phyloP scores from a whole-genome alignment of 1,140 invertebrate genomes.

The Heliconius congener region DNA sequence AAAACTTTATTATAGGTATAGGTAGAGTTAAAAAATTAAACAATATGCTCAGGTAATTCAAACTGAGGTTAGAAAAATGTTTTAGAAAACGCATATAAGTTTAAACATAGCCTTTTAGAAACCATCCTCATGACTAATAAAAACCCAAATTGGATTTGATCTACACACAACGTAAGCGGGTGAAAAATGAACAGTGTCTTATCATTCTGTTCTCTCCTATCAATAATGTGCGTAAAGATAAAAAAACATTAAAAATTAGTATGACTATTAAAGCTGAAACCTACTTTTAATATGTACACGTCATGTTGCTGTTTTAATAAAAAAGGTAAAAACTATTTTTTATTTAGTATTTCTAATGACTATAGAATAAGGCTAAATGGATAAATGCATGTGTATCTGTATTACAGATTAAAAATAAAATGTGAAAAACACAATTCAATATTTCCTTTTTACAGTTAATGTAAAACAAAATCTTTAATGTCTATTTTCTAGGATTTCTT shows the following conservation, averaged over 20 bases:
- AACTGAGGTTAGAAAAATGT: too few relatives aligned
- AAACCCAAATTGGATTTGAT: too few relatives aligned
- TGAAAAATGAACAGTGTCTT: not conserved
- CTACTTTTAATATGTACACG: conserved; percentile 41
- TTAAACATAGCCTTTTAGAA: too few relatives aligned
- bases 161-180: not conserved
- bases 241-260: not conserved
- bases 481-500: too few relatives aligned
- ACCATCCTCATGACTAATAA: too few relatives aligned
- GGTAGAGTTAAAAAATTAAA: too few relatives aligned
- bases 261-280: conserved; percentile 67
- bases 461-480: too few relatives aligned
- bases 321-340: not conserved
- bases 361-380: not conserved
- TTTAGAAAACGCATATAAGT: too few relatives aligned
- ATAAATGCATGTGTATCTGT: conserved; percentile 1
- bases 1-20: too few relatives aligned
- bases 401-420: not conserved
- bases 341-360: not conserved
- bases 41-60: too few relatives aligned
- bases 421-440: not conserved
- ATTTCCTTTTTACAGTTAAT: too few relatives aligned
- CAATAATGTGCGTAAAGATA: not conserved
- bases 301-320: not conserved
- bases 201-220: not conserved